Conservation (phyloP, 2,113 vertebrate species). For the Rissa tridactyla region DNA sequence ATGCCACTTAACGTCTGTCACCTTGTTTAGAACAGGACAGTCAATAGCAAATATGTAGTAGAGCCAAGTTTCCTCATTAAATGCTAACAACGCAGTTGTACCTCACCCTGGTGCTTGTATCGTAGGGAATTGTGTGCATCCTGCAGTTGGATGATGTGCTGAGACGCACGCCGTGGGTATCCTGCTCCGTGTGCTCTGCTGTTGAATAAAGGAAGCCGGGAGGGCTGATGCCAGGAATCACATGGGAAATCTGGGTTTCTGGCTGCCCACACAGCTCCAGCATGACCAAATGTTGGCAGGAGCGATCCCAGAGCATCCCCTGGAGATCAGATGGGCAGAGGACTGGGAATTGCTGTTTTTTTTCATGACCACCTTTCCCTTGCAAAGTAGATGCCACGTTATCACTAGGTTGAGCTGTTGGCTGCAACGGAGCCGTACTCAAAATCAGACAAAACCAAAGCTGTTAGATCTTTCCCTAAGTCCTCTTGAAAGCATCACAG, state of each 20-base stretch:
- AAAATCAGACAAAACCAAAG: background rate
- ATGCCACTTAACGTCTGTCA: background rate
- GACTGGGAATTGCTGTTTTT: background rate
- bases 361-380: background rate
- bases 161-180: background rate
- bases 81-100: background rate
- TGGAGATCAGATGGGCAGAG: background rate
- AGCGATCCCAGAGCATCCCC: background rate
- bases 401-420: background rate
- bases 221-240: background rate
- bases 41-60: background rate
- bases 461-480: background rate
- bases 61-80: background rate
- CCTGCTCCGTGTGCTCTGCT: background rate
- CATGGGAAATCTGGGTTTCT: background rate
- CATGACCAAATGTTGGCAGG: background rate
- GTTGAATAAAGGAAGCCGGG: background rate
- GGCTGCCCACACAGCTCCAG: background rate
- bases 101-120: rapidly evolving
- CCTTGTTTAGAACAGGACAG: background rate
- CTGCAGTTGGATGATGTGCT: background rate
- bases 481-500: background rate
- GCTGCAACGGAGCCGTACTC: background rate
- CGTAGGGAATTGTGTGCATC: background rate
- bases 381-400: rapidly evolving